A percentile compares a stretch with the other conserved stretches of the same genome.
Evolutionary conservation across 2,797 vertebrate genomes (phyloP).

Genomic region (Pagetopsis macropterus): DNA sequence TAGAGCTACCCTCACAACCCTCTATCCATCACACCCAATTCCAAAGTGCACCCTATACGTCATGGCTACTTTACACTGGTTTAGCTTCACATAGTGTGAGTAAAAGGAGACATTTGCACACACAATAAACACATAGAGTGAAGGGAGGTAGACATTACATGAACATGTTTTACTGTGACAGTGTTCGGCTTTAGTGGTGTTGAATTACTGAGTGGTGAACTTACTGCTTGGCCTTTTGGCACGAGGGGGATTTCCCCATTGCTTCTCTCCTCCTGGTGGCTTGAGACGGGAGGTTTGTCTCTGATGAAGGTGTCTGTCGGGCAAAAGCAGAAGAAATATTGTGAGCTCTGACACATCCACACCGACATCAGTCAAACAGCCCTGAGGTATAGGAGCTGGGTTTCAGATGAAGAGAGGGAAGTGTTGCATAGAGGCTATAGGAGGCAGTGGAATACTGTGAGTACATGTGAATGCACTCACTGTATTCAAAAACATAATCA

Average conservation of each 20-base stretch:
- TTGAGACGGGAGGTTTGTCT: constrained; percentile 38
- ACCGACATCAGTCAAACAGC: constrained; percentile 46
- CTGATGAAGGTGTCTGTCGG: constrained; percentile 47
- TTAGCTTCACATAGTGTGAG: neutral
- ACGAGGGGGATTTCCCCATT: constrained; percentile 38
- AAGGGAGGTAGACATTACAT: constrained; percentile 14
- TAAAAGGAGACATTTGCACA: constrained; percentile 17
- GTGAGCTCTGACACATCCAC: constrained; percentile 50
- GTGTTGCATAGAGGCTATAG: constrained; percentile 7
- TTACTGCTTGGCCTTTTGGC: constrained; percentile 48
- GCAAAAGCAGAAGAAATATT: constrained; percentile 42
- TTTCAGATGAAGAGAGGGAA: constrained; percentile 20
- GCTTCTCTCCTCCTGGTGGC: constrained; percentile 23
- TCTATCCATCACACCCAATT: constrained; percentile 44
- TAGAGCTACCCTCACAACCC: constrained; percentile 36
- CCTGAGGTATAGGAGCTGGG: constrained; percentile 22
- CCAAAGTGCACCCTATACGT: constrained; percentile 21
- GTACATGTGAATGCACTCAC: neutral
- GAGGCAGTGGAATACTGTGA: neutral
- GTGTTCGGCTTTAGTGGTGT: constrained; percentile 64
- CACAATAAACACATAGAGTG: constrained; percentile 18
- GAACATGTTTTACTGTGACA: constrained; percentile 56
- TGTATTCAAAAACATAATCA: constrained; percentile 2
- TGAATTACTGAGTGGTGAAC: constrained; percentile 70
- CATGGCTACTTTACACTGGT: constrained; percentile 18